Percentiles rank a stretch among this genome's conserved stretches.
phyloP scores from a whole-genome alignment of 2,888 invertebrate genomes.

The Mythimna vitellina region DNA sequence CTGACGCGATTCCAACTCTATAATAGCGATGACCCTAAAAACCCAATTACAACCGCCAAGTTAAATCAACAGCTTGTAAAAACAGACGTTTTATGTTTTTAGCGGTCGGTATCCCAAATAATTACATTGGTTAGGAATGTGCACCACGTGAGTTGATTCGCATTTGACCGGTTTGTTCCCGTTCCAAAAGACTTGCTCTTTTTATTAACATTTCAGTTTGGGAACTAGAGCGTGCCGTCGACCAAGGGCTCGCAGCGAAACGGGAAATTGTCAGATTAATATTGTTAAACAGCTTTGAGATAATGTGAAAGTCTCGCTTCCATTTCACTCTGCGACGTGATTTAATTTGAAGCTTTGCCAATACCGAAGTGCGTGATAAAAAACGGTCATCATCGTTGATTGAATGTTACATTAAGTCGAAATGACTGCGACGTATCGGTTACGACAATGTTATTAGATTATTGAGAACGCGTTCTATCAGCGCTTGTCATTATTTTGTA shows the following conservation, averaged over 20 bases:
- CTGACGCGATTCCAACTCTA: slow-evolving; percentile 36
- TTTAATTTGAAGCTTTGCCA: slow-evolving; percentile 65
- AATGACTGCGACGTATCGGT: slow-evolving; percentile 50
- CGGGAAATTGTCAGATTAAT: slow-evolving; percentile 59
- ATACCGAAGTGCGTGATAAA: slow-evolving; percentile 55
- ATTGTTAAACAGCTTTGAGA: slow-evolving; percentile 59
- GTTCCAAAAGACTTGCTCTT: slow-evolving; percentile 71
- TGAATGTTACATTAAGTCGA: slow-evolving; percentile 52
- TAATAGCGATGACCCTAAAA: slow-evolving; percentile 42
- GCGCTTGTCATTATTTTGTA: slow-evolving; percentile 49
- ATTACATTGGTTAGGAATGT: slow-evolving; percentile 48
- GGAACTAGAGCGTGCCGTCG: slow-evolving; percentile 79
- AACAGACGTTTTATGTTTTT: slow-evolving; percentile 43
- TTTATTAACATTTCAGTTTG: slow-evolving; percentile 77
- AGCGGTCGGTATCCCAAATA: slow-evolving; percentile 52
- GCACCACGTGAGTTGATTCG: slow-evolving; percentile 45
- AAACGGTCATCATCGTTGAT: slow-evolving; percentile 58
- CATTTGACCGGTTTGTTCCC: slow-evolving; percentile 68
- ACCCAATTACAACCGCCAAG: slow-evolving; percentile 39
- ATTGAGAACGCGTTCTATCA: slow-evolving; percentile 51
- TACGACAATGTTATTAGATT: slow-evolving; percentile 53
- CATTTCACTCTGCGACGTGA: slow-evolving; percentile 63
- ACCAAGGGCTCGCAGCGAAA: slow-evolving; percentile 62
- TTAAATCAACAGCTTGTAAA: slow-evolving; percentile 41
- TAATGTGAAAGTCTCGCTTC: slow-evolving; percentile 63